Conservation (phyloP, 1,140 invertebrate species). For the Eufriesea mexicana region DNA sequence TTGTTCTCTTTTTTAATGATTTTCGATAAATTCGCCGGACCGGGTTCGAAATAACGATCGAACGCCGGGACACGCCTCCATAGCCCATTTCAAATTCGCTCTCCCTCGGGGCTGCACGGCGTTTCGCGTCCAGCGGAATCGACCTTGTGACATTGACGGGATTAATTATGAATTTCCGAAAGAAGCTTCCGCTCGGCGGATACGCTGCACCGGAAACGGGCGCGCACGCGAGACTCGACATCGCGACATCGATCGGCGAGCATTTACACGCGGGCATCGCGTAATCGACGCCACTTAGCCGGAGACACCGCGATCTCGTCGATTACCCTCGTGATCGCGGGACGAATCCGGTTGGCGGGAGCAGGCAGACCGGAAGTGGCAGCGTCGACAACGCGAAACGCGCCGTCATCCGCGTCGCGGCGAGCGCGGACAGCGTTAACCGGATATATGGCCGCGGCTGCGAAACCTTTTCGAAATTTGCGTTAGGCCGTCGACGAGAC, state of each 20-base stretch:
- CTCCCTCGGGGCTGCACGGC: too few species aligned
- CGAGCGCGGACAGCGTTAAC: conserved; percentile 69
- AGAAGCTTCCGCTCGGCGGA: neutral
- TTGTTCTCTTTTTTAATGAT: neutral
- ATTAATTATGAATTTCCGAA: conserved; percentile 31
- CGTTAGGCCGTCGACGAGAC: conserved; percentile 52
- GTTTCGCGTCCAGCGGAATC: neutral
- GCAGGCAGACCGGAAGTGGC: neutral
- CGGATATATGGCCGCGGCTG: conserved; percentile 69
- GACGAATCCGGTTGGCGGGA: neutral
- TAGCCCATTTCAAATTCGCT: conserved; percentile 4
- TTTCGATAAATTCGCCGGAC: conserved; percentile 4
- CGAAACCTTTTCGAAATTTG: conserved; percentile 74
- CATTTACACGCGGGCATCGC: neutral
- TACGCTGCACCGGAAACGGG: neutral
- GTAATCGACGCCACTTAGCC: neutral
- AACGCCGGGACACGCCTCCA: neutral
- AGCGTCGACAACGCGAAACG: conserved; percentile 27
- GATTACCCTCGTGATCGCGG: conserved; percentile 18
- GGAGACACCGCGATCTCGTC: conserved; percentile 7
- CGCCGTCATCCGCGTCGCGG: conserved; percentile 7
- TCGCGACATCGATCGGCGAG: neutral
- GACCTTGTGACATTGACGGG: conserved; percentile 3
- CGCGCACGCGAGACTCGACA: neutral
- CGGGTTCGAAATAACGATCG: conserved; percentile 5